Percentiles rank a stretch among this genome's conserved stretches.
These are phyloP conservation scores for Tenebrio molitor DNA, from an alignment of 1,140 invertebrate genomes.

Conservation along the genomic window DNA sequence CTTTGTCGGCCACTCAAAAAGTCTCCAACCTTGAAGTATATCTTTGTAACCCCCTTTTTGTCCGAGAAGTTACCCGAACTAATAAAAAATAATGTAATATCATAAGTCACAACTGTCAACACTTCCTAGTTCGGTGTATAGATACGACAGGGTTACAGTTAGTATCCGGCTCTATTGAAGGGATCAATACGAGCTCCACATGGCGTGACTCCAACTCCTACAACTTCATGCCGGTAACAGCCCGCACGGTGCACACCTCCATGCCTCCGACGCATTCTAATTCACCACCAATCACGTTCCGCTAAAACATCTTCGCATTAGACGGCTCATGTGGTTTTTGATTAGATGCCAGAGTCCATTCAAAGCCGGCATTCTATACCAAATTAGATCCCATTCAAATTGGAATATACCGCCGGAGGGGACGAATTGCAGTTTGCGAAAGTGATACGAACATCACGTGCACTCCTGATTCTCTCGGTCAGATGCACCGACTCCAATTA, in stretches of 20 bases:
- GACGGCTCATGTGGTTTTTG: constrained; percentile 22
- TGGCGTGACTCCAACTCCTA: constrained; percentile 31
- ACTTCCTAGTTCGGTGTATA: constrained; percentile 27
- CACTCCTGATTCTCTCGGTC: too few relatives aligned
- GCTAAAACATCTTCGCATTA: constrained; percentile 13
- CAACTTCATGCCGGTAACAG: constrained; percentile 24
- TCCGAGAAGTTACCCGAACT: constrained; percentile 17
- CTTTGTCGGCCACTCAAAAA: constrained; percentile 25
- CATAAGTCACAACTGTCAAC: constrained; percentile 41
- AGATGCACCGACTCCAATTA: too few relatives aligned
- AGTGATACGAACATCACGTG: too few relatives aligned
- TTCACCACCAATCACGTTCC: constrained; percentile 18
- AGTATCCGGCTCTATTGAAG: constrained; percentile 1
- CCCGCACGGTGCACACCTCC: constrained; percentile 28
- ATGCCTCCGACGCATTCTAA: constrained; percentile 28
- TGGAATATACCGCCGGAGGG: background rate
- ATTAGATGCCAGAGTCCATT: constrained; percentile 26
- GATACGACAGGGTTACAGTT: constrained; percentile 24
- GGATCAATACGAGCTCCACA: constrained; percentile 41
- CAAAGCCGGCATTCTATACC: constrained; percentile 10
- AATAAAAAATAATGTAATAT: constrained; percentile 43
- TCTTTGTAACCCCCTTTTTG: constrained; percentile 37
- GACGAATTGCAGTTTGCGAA: background rate
- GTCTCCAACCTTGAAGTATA: constrained; percentile 20
- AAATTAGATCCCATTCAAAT: constrained; percentile 43